Evolutionary conservation across 2,113 vertebrate species (phyloP).

Genomic region (Tautogolabrus adspersus): DNA sequence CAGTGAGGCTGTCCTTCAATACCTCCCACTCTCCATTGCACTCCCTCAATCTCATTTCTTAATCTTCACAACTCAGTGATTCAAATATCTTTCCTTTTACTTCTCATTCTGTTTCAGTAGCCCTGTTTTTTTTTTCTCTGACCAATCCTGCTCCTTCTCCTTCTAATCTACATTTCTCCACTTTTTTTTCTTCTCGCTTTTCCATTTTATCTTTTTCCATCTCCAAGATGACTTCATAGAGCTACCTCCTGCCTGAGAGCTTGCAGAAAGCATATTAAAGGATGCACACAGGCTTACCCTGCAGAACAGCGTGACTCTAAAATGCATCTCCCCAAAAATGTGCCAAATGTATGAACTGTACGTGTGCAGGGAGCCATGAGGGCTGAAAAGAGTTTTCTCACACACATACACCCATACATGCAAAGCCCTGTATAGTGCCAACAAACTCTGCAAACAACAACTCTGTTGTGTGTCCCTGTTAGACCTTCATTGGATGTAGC

Average conservation of each 20-base stretch:
- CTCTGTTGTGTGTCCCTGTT: constrained; percentile 32
- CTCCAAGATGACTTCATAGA: constrained; percentile 54
- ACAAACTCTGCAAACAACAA: constrained; percentile 53
- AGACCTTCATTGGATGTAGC: constrained; percentile 40
- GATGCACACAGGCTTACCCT: constrained; percentile 55
- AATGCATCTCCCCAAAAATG: constrained; percentile 38
- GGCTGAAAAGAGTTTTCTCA: constrained; percentile 32
- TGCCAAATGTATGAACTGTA: constrained; percentile 11
- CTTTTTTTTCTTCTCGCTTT: constrained; percentile 25
- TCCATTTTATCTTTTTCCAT: constrained; percentile 28
- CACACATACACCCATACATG: constrained; percentile 16
- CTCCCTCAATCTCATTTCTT: constrained; percentile 57
- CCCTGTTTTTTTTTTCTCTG: constrained; percentile 14
- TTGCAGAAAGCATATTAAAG: constrained; percentile 57
- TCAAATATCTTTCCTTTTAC: constrained; percentile 59
- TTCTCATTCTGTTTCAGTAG: constrained; percentile 36
- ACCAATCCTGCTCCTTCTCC: constrained; percentile 11
- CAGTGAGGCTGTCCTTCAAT: constrained; percentile 54
- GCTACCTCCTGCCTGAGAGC: constrained; percentile 37
- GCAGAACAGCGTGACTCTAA: constrained; percentile 51
- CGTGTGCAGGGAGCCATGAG: constrained; percentile 36
- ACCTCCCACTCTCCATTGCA: constrained; percentile 49
- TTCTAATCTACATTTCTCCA: constrained; percentile 37
- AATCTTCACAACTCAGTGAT: constrained; percentile 70
- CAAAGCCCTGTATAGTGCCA: constrained; percentile 27